Percentiles rank a stretch among this genome's conserved stretches.
phyloP scores from a whole-genome alignment of 2,888 invertebrate genomes.

The Chymomyza fuscimana region DNA sequence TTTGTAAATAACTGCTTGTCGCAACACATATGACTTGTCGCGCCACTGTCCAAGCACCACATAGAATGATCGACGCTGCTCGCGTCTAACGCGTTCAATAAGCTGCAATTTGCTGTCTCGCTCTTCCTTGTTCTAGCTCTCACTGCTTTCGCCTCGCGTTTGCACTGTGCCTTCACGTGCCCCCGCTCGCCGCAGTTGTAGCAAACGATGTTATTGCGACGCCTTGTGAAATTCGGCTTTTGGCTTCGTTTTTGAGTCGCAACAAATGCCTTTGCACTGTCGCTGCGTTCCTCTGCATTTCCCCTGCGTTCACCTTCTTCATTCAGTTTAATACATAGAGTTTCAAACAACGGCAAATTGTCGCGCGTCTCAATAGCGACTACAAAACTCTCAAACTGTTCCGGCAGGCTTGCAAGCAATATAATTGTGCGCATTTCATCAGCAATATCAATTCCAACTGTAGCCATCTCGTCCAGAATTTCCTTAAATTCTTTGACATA shows the following conservation, averaged over 20 bases:
- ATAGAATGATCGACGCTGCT: too few species aligned
- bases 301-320: slow-evolving; percentile 9
- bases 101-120: too few species aligned
- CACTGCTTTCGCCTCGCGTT: too few species aligned
- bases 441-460: not conserved
- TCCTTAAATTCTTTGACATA: not conserved
- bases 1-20: not conserved
- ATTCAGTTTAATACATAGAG: slow-evolving; percentile 17
- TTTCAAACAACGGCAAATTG: slow-evolving; percentile 12
- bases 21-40: not conserved
- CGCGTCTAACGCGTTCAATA: too few species aligned
- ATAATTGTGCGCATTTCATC: slow-evolving; percentile 1
- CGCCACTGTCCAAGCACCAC: not conserved
- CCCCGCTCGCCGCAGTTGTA: too few species aligned
- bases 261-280: too few species aligned
- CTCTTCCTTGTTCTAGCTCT: too few species aligned
- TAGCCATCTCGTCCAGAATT: not conserved
- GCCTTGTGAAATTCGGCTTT: too few species aligned
- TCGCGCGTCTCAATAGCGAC: slow-evolving; percentile 17
- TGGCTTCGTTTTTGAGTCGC: too few species aligned
- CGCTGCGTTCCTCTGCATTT: not conserved
- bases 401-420: slow-evolving; percentile 11
- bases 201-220: too few species aligned
- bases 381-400: slow-evolving; percentile 13
- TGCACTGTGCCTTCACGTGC: too few species aligned